These are phyloP conservation scores for Chrysomallon squamiferum DNA, from an alignment of 1,140 invertebrate genomes.

Conservation along the genomic window DNA sequence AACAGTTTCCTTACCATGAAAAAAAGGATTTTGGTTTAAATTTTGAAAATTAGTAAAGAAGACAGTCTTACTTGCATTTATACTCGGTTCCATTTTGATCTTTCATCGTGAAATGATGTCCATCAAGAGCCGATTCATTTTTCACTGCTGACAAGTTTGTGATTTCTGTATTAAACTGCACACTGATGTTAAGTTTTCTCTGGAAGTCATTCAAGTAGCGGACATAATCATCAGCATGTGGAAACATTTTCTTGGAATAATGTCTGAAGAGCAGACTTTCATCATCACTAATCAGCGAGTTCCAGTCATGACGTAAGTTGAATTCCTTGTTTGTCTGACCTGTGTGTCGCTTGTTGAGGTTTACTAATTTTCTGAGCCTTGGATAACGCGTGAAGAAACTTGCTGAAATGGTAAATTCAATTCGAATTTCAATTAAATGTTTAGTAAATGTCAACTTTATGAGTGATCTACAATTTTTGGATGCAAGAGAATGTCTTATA, in stretches of 20 bases:
- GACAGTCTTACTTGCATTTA: constrained; percentile 55
- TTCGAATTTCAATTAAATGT: too few species aligned
- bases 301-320: constrained; percentile 67
- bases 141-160: constrained; percentile 43
- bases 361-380: constrained; percentile 64
- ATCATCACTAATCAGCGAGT: constrained; percentile 64
- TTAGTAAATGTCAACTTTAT: too few species aligned
- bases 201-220: constrained; percentile 63
- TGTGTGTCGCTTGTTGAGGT: constrained; percentile 66
- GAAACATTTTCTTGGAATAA: constrained; percentile 58
- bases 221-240: constrained; percentile 55
- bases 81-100: constrained; percentile 56
- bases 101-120: constrained; percentile 47
- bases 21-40: too few species aligned
- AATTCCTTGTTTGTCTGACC: constrained; percentile 65
- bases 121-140: constrained; percentile 21
- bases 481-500: too few species aligned
- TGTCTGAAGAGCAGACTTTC: constrained; percentile 50
- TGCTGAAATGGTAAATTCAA: constrained; percentile 58
- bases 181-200: constrained; percentile 51
- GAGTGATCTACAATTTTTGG: too few species aligned
- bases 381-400: constrained; percentile 64
- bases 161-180: constrained; percentile 62
- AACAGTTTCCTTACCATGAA: too few species aligned
- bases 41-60: too few species aligned